These are phyloP conservation scores for Stictocephala bisonia DNA, from an alignment of 2,888 invertebrate species.

Conservation along the genomic window DNA sequence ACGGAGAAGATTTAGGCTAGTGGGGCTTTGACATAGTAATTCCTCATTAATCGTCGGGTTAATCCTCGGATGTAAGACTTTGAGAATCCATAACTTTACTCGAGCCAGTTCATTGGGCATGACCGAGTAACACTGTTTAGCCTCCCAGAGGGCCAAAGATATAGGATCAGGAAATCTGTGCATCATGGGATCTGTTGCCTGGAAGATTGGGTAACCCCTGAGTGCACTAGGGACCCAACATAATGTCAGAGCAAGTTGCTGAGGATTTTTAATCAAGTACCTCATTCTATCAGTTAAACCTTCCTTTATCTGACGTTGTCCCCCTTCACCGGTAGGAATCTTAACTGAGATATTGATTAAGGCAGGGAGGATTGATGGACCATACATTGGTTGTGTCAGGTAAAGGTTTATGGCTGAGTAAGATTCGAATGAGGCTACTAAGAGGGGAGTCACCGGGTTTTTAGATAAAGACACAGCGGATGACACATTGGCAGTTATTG, in stretches of 20 bases:
- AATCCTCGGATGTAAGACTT: background rate
- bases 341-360: background rate
- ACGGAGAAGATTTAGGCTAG: background rate
- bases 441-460: background rate
- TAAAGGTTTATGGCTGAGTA: background rate
- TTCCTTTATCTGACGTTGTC: background rate
- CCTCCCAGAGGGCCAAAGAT: background rate
- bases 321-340: background rate
- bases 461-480: background rate
- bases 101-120: background rate
- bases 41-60: background rate
- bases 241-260: background rate
- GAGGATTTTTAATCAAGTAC: background rate
- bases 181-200: background rate
- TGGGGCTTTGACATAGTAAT: constrained; percentile 12
- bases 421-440: background rate
- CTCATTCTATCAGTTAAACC: background rate
- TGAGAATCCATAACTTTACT: background rate
- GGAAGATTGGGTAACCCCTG: background rate
- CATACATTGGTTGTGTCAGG: background rate
- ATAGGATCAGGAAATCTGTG: constrained; percentile 14
- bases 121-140: background rate
- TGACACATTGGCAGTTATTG: background rate
- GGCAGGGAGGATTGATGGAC: background rate
- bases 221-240: background rate